Evolutionary conservation across 2,113 vertebrate genomes (phyloP), one percentile per base, ranked within the genome.

Genomic region (Albula goreensis): DNA sequence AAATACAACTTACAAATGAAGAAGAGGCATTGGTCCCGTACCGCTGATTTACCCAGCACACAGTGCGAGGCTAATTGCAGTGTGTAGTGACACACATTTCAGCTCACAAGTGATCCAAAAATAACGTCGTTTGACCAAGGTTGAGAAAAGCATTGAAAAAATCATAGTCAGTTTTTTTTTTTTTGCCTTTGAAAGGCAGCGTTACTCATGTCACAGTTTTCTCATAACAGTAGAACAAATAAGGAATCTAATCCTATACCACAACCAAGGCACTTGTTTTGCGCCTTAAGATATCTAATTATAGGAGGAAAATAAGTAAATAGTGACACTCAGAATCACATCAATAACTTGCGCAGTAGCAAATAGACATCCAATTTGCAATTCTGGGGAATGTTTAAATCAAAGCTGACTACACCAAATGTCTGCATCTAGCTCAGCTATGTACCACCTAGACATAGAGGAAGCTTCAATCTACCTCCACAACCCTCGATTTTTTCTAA

Each of bases 401-500:
- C 7, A 19, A 19, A 66, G 4, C 60, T 19, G 60, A 5, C 22
- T 15, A 19, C 22, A 19, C 60, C 22, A 66, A 66, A 66, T 22
- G 15, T 19, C 17, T n/a, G 88, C 86, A 83, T 87, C 85, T 90
- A 88, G 89, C 91, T 93, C 89, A 91, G 92, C 91, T 88, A 84
- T 66, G 78, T 89, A 89, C 84, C 88, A 89, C 17, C 83, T 7
- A 56, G 1, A 87, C 74, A 22, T 79, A 88, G 88, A 85, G 83
- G 89, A 66, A 85, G 90, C 92, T 93, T 93, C 91, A 94, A 93
- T 93, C 90, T 88, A 90, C 84, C 90, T 31, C 90, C 91, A 90
- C 83, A 60, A 88, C 91, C 90, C 82, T 83, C 78, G 86, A 8
- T 41, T 49, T 78, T 50, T 74, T 57, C 90, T 90, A 87, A 88